Percentiles rank a stretch among this genome's conserved stretches.
Conservation (phyloP, 2,113 vertebrate species). For the Zosterops japonicus region DNA sequence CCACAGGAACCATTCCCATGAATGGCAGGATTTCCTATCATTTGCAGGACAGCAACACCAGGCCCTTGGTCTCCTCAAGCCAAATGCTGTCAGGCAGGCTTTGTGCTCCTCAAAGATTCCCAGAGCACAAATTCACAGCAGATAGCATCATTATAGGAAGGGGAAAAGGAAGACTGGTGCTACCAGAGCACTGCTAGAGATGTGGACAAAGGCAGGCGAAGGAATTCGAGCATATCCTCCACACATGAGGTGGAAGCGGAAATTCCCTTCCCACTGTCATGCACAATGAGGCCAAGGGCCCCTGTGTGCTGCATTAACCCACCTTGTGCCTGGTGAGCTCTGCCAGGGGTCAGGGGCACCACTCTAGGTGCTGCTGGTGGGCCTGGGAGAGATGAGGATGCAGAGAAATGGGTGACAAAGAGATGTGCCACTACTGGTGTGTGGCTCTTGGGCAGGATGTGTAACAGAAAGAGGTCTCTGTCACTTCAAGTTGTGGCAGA, state of each 20-base stretch:
- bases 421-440: background rate
- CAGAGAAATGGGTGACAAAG: background rate
- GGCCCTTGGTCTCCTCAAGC: background rate
- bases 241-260: background rate
- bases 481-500: background rate
- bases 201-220: constrained; percentile 13
- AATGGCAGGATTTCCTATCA: constrained; percentile 54
- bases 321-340: background rate
- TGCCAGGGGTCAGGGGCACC: background rate
- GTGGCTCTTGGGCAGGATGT: background rate
- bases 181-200: background rate
- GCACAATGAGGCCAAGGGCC: background rate
- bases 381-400: background rate
- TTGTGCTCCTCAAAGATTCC: background rate
- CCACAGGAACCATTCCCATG: background rate
- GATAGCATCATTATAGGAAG: constrained; percentile 2
- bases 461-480: background rate
- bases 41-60: background rate
- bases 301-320: background rate
- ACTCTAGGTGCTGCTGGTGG: background rate
- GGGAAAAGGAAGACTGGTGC: constrained; percentile 17
- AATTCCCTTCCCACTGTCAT: background rate
- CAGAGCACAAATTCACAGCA: background rate
- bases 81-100: background rate
- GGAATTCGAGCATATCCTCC: background rate